Percentiles rank a stretch among this genome's conserved stretches.
Conservation (phyloP, 2,888 invertebrate genomes). For the Zaprionus bogoriensis region DNA sequence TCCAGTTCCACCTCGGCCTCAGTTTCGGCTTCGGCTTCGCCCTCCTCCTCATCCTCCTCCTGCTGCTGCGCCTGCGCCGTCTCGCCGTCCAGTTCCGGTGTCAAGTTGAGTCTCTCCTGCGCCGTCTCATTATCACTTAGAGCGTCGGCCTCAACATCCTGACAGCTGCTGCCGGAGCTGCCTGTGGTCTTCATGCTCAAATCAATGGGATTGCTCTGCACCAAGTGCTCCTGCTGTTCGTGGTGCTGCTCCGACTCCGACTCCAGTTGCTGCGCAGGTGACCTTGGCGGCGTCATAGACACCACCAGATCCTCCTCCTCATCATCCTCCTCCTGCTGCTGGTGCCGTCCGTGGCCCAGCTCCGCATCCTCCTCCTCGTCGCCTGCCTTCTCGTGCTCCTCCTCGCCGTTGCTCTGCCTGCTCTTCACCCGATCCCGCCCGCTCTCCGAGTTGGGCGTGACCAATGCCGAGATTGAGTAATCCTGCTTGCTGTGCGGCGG, state of each 20-base stretch:
- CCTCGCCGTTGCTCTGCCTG: slow-evolving; percentile 74
- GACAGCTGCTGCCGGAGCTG: slow-evolving; percentile 82
- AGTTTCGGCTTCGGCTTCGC: neutral
- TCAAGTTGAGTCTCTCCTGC: neutral
- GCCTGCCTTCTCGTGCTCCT: slow-evolving; percentile 49
- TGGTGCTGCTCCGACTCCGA: slow-evolving; percentile 54
- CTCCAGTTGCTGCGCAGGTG: slow-evolving; percentile 80
- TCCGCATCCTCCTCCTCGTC: slow-evolving; percentile 20
- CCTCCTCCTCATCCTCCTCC: neutral
- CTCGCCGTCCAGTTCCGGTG: too few species aligned
- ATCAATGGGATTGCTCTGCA: slow-evolving; percentile 89
- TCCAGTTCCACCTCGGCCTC: neutral
- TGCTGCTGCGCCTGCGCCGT: neutral
- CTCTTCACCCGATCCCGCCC: slow-evolving; percentile 76
- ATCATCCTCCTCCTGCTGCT: slow-evolving; percentile 79
- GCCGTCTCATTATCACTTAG: slow-evolving; percentile 58
- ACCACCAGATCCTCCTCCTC: slow-evolving; percentile 84
- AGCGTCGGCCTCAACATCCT: slow-evolving; percentile 54
- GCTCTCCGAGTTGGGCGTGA: slow-evolving; percentile 82
- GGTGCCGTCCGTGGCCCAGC: too few species aligned
- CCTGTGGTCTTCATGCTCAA: slow-evolving; percentile 88
- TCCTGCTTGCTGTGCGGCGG: slow-evolving; percentile 73
- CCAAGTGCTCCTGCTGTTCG: slow-evolving; percentile 51
- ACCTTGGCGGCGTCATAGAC: slow-evolving; percentile 85
- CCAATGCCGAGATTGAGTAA: slow-evolving; percentile 79